Evolutionary conservation across 2,888 invertebrate genomes (phyloP).

Genomic region (Tetrapedia diversipes): DNA sequence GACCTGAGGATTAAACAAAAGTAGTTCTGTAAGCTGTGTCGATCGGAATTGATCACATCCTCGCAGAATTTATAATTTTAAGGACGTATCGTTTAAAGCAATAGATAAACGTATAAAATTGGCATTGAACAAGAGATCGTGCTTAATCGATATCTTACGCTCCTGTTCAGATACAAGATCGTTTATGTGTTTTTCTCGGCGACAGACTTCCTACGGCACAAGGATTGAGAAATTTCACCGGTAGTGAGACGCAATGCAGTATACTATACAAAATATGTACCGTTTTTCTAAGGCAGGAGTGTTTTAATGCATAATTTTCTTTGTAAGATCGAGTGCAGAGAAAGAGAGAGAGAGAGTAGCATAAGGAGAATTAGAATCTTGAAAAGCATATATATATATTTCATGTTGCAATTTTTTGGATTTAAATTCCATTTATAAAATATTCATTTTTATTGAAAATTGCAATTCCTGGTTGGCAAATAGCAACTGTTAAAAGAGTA

Average conservation of each 20-base stretch:
- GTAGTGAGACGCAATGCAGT: conserved; percentile 5
- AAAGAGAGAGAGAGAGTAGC: no score
- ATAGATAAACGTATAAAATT: background rate
- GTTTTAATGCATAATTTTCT: background rate
- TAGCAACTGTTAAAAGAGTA: no score
- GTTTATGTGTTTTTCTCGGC: conserved; percentile 8
- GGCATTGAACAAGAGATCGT: background rate
- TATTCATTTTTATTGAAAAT: no score
- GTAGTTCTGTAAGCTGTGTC: no score
- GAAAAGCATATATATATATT: no score
- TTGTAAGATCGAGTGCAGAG: background rate
- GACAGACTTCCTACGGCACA: background rate
- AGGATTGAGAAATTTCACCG: conserved; percentile 12
- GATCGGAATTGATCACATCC: no score
- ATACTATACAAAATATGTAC: background rate
- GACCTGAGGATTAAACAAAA: background rate
- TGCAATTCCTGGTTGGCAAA: no score
- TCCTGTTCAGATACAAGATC: background rate
- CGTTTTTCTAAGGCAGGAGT: background rate
- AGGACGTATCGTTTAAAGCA: no score
- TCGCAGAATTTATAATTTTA: no score
- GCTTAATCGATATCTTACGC: background rate
- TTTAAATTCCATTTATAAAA: no score
- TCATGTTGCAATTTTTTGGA: no score
- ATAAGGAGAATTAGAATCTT: no score